phyloP scores from a whole-genome alignment of 2,797 vertebrate genomes.

The Poeciliopsis gracilis region DNA sequence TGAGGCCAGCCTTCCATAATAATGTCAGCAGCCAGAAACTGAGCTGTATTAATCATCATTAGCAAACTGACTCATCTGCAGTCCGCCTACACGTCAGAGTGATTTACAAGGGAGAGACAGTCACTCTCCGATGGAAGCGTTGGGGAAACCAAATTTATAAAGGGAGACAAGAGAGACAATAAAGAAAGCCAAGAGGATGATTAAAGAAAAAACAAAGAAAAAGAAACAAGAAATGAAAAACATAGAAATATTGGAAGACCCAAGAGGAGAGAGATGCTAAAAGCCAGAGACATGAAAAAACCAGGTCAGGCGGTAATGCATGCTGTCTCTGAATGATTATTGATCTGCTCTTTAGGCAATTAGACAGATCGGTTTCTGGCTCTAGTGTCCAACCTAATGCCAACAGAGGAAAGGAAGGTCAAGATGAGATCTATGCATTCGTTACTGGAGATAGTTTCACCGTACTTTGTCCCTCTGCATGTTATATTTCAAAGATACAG shows the following conservation, averaged over 20 bases:
- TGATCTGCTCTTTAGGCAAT: conserved; percentile 62
- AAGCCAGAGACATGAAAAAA: conserved; percentile 37
- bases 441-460: conserved; percentile 14
- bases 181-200: conserved; percentile 3
- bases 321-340: conserved; percentile 49
- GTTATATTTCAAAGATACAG: neutral
- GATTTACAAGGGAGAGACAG: conserved; percentile 34
- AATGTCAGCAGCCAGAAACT: conserved; percentile 38
- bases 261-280: conserved; percentile 4
- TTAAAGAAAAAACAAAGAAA: neutral
- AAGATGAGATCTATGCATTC: conserved; percentile 24
- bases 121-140: neutral
- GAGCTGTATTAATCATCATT: conserved; percentile 55
- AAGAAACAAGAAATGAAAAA: neutral
- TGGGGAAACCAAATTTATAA: conserved; percentile 18
- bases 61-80: conserved; percentile 59
- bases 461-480: neutral
- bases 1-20: conserved; percentile 28
- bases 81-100: conserved; percentile 24
- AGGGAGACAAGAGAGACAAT: conserved; percentile 8
- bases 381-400: conserved; percentile 22
- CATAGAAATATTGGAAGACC: neutral
- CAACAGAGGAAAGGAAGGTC: conserved; percentile 48
- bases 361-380: conserved; percentile 59
- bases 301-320: conserved; percentile 46